Percentiles rank a stretch among this genome's conserved stretches.
Evolutionary conservation across 2,113 vertebrate species (phyloP).

Genomic region (Lipophrys pholis): DNA sequence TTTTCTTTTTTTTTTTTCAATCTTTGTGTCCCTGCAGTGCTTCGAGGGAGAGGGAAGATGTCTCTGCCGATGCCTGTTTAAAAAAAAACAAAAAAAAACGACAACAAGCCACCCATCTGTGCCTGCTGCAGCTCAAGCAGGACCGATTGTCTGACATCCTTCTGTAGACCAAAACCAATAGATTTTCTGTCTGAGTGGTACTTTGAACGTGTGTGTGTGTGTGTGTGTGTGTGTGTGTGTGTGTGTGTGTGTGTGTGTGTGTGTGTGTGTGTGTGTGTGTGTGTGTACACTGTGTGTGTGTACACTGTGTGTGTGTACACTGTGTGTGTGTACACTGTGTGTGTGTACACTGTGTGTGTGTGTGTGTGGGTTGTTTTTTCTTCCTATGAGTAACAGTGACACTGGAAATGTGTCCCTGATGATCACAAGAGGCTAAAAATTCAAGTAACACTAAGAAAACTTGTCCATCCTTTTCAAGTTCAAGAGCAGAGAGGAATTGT

Average conservation of each 20-base stretch:
- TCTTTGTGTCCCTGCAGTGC: conserved; percentile 66
- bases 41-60: conserved; percentile 82
- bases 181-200: conserved; percentile 12
- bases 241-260: not conserved
- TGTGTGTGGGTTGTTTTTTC: not conserved
- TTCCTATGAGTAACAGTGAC: conserved; percentile 13
- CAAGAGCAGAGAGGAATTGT: not conserved
- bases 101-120: conserved; percentile 4
- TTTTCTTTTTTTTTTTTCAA: too few relatives aligned
- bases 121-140: conserved; percentile 28
- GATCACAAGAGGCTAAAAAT: conserved; percentile 13
- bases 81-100: not conserved
- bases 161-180: conserved; percentile 28
- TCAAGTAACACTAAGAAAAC: conserved; percentile 24
- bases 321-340: too few relatives aligned
- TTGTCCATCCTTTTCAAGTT: conserved; percentile 9
- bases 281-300: too few relatives aligned
- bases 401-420: conserved; percentile 22
- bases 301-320: not conserved
- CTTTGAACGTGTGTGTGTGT: conserved; percentile 17
- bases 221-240: not conserved
- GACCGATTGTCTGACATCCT: conserved; percentile 39
- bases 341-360: not conserved
- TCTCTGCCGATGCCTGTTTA: conserved; percentile 82
- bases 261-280: not conserved